Percentiles rank a stretch among this genome's conserved stretches.
Conservation (phyloP, 2,113 vertebrate species). For the Tretioscincus oriximinensis region DNA sequence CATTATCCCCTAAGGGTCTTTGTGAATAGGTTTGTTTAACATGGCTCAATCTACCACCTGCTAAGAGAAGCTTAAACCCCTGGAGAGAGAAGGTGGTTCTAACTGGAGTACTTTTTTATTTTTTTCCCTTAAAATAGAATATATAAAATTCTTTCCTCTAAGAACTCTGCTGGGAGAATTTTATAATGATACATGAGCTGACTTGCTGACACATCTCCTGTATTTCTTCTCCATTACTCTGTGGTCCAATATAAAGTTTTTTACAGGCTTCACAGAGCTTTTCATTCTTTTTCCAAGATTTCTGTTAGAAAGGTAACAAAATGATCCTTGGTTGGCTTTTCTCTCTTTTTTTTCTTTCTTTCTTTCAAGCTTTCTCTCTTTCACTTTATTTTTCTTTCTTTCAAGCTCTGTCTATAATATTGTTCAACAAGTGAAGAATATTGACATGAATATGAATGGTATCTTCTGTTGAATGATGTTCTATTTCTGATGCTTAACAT, state of each 20-base stretch:
- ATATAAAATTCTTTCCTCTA: constrained; percentile 4
- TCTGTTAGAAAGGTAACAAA: neutral
- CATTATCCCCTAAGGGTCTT: constrained; percentile 1
- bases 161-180: neutral
- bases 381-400: no score
- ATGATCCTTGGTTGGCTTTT: neutral
- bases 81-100: neutral
- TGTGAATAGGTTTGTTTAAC: constrained; percentile 18
- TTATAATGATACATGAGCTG: constrained; percentile 9
- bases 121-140: neutral
- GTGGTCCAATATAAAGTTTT: neutral
- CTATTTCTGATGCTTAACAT: no score
- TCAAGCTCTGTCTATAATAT: no score
- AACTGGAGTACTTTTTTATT: neutral
- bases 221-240: neutral
- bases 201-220: neutral
- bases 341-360: neutral
- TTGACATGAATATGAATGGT: no score
- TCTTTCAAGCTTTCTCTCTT: neutral
- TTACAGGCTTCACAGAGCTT: neutral
- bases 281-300: neutral
- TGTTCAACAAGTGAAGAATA: no score
- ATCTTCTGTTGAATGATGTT: no score
- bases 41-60: constrained; percentile 8
- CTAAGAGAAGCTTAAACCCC: constrained; percentile 3